phyloP scores from a whole-genome alignment of 2,888 invertebrate genomes.

The Yponomeuta evonymella region DNA sequence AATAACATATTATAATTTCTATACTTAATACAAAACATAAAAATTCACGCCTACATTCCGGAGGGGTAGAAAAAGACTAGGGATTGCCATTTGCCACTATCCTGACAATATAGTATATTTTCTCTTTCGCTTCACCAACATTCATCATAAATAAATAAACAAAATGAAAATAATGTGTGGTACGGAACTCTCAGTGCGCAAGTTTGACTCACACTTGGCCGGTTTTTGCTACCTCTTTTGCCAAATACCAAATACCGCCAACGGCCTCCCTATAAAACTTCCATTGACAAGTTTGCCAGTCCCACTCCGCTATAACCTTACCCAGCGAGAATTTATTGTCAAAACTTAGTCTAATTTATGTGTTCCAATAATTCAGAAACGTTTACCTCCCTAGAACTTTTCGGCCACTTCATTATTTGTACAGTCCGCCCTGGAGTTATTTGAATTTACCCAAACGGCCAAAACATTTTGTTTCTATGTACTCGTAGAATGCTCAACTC shows the following conservation, averaged over 20 bases:
- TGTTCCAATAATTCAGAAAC: slow-evolving; percentile 62
- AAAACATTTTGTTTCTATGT: too few species aligned
- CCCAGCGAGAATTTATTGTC: slow-evolving; percentile 52
- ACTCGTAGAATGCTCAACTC: too few species aligned
- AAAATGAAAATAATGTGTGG: not conserved
- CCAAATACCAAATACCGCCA: not conserved
- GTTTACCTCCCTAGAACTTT: slow-evolving; percentile 42
- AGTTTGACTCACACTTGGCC: not conserved
- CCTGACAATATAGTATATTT: too few species aligned
- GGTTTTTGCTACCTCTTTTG: not conserved
- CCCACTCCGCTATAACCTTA: slow-evolving; percentile 18
- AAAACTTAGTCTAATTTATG: slow-evolving; percentile 67
- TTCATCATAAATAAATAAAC: too few species aligned
- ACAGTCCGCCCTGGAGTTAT: not conserved
- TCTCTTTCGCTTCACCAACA: too few species aligned
- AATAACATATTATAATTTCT: too few species aligned
- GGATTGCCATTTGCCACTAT: not conserved
- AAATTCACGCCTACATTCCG: not conserved
- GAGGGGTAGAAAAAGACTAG: not conserved
- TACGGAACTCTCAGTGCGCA: not conserved
- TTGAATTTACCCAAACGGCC: too few species aligned
- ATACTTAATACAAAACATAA: too few species aligned
- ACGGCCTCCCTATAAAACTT: not conserved
- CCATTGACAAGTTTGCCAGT: not conserved
- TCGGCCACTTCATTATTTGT: slow-evolving; percentile 62